Evolutionary conservation across 2,797 vertebrate genomes (phyloP).

Genomic region (Bryconaethiops microstoma): DNA sequence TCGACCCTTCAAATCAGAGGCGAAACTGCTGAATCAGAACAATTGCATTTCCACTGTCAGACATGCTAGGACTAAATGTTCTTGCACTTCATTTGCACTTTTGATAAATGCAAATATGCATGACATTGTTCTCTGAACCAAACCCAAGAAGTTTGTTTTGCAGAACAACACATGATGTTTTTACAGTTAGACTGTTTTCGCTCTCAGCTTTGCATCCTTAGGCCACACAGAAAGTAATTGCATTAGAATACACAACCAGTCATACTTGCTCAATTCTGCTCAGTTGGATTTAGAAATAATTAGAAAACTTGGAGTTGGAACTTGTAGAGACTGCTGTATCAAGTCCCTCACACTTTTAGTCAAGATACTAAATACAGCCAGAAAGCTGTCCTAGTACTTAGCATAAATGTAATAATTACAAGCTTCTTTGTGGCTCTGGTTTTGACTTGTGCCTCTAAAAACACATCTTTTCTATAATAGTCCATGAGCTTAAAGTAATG

Average conservation of each 20-base stretch:
- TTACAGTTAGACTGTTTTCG: background rate
- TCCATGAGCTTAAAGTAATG: too few relatives aligned
- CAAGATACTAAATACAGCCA: background rate
- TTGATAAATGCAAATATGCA: background rate
- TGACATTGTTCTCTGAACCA: background rate
- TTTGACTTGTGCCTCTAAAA: background rate
- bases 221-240: background rate
- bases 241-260: background rate
- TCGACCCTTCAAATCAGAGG: background rate
- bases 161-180: background rate
- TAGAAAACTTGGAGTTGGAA: background rate
- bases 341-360: background rate
- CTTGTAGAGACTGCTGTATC: background rate
- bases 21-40: background rate
- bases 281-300: background rate
- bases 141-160: background rate
- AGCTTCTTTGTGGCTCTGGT: background rate
- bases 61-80: background rate
- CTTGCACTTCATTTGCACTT: background rate
- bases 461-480: background rate
- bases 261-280: background rate
- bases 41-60: constrained; percentile 9
- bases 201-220: background rate
- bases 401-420: background rate
- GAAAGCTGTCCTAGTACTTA: background rate